A percentile compares a stretch with the other conserved stretches of the same genome.
Evolutionary conservation across 2,797 vertebrate species (phyloP).

Genomic region (Morelia viridis): DNA sequence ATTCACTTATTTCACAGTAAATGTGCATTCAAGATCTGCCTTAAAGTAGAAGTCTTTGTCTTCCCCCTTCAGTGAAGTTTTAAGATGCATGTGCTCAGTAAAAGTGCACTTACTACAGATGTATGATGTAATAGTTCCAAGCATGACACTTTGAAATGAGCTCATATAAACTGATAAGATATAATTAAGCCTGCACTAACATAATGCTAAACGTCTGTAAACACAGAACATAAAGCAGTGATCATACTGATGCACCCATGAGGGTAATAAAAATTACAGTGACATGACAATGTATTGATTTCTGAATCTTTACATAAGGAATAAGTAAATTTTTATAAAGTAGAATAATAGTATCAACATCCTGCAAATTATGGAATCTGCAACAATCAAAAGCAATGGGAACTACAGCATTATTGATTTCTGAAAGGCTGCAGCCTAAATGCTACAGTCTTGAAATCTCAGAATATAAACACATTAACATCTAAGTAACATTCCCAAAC

Average conservation of each 20-base stretch:
- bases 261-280: constrained; percentile 30
- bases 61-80: constrained; percentile 68
- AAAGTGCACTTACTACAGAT: constrained; percentile 68
- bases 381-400: background rate
- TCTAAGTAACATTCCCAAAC: background rate
- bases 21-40: constrained; percentile 79
- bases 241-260: constrained; percentile 57
- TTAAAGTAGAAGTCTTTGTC: constrained; percentile 72
- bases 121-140: constrained; percentile 74
- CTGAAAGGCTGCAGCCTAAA: background rate
- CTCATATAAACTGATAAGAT: constrained; percentile 71
- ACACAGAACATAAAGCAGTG: constrained; percentile 44
- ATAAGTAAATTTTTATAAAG: background rate
- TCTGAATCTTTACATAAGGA: background rate
- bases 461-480: background rate
- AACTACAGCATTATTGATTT: background rate
- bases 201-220: constrained; percentile 65
- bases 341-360: background rate
- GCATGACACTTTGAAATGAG: constrained; percentile 71
- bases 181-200: constrained; percentile 59
- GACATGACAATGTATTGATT: background rate
- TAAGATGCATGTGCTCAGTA: constrained; percentile 74
- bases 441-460: background rate
- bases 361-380: constrained; percentile 44
- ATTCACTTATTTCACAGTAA: constrained; percentile 84